Conservation (phyloP, 1,140 invertebrate species). For the Lamellibrachia luymesi region DNA sequence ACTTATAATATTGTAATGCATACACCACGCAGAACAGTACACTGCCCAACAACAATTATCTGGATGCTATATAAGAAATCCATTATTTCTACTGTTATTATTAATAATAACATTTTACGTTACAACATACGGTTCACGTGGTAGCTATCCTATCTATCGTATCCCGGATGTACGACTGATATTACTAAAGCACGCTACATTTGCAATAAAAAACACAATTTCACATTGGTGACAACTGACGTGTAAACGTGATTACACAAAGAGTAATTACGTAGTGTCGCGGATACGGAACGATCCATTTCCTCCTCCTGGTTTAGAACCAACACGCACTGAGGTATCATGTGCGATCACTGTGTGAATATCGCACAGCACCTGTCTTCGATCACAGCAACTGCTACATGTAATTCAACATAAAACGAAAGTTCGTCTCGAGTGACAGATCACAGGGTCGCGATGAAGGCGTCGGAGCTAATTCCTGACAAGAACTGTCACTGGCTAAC, state of each 20-base stretch:
- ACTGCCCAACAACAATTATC: too few relatives aligned
- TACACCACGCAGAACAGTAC: too few relatives aligned
- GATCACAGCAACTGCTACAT: not conserved
- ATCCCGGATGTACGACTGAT: not conserved
- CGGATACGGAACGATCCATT: not conserved
- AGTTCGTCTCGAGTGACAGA: not conserved
- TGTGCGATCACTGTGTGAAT: not conserved
- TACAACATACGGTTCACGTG: too few relatives aligned
- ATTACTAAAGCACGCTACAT: not conserved
- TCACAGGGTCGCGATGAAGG: not conserved
- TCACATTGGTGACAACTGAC: not conserved
- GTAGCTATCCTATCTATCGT: too few relatives aligned
- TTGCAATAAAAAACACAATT: not conserved
- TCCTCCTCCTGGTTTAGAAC: not conserved
- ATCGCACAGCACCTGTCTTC: not conserved
- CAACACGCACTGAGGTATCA: not conserved
- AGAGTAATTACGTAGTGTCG: not conserved
- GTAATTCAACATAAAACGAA: conserved; percentile 2
- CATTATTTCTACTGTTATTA: too few relatives aligned
- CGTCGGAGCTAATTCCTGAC: not conserved
- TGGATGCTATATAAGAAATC: too few relatives aligned
- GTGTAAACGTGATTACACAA: not conserved
- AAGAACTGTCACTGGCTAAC: not conserved
- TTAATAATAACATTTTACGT: too few relatives aligned
- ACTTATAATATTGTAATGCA: too few relatives aligned